A percentile compares a stretch with the other conserved stretches of the same genome.
phyloP scores from a whole-genome alignment of 2,888 invertebrate genomes.

The Andrena camellia region DNA sequence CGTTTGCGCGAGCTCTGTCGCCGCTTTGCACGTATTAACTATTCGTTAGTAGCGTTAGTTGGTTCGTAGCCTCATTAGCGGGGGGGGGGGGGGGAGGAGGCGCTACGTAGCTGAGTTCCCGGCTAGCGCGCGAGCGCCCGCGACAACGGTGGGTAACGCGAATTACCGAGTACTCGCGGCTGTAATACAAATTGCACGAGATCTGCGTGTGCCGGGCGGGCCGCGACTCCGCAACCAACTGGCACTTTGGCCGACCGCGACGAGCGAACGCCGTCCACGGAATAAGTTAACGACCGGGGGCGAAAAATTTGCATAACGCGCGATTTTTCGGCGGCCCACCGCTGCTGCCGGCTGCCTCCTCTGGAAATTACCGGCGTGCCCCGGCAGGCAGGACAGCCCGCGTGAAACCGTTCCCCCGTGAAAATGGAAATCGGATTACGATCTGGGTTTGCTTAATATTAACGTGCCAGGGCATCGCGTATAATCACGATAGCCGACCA shows the following conservation, averaged over 20 bases:
- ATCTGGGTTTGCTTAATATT: constrained; percentile 21
- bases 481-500: constrained; percentile 39
- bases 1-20: constrained; percentile 64
- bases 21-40: constrained; percentile 77
- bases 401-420: background rate
- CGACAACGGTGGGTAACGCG: constrained; percentile 59
- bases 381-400: too few species aligned
- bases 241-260: constrained; percentile 48
- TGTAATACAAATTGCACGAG: constrained; percentile 79
- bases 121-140: constrained; percentile 9
- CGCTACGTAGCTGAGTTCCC: constrained; percentile 70
- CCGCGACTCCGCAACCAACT: constrained; percentile 44
- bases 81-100: too few species aligned
- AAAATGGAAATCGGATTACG: constrained; percentile 26
- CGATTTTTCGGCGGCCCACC: constrained; percentile 6
- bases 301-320: constrained; percentile 41
- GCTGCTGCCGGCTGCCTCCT: background rate
- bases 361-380: background rate
- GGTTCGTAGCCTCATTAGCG: constrained; percentile 80
- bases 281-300: constrained; percentile 36
- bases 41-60: constrained; percentile 79
- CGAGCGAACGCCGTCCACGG: constrained; percentile 24
- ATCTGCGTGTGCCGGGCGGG: constrained; percentile 67
- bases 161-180: constrained; percentile 78
- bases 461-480: background rate